Conservation (phyloP, 2,888 invertebrate species). For the Hemistola chrysoprasaria region DNA sequence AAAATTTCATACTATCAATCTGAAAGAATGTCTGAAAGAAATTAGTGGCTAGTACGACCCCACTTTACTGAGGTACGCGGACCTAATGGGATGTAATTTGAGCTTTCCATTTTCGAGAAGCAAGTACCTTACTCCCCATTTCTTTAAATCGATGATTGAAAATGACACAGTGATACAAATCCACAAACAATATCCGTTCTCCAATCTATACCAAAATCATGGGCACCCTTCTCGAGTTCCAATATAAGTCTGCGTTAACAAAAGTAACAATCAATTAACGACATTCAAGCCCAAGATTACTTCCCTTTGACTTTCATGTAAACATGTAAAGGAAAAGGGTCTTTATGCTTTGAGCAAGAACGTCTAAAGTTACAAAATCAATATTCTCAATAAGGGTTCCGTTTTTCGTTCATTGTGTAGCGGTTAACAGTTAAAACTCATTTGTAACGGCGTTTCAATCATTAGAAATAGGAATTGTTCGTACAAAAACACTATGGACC, state of each 20-base stretch:
- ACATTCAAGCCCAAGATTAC: constrained; percentile 40
- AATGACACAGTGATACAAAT: too few species aligned
- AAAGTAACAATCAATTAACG: constrained; percentile 59
- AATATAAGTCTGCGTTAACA: constrained; percentile 47
- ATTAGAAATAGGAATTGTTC: constrained; percentile 6
- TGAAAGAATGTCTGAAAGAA: too few species aligned
- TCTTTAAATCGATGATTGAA: too few species aligned
- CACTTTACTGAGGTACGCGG: too few species aligned
- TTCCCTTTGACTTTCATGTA: constrained; percentile 25
- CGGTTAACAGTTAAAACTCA: constrained; percentile 8
- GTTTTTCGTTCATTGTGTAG: constrained; percentile 8
- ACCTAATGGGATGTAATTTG: too few species aligned
- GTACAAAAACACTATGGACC: too few species aligned
- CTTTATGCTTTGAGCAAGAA: not conserved
- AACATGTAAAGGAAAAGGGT: constrained; percentile 12
- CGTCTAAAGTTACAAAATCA: not conserved
- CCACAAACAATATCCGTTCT: too few species aligned
- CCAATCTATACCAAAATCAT: not conserved
- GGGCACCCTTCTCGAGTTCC: constrained; percentile 5
- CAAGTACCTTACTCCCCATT: too few species aligned
- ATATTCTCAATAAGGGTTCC: not conserved
- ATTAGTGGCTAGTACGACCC: too few species aligned
- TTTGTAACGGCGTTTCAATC: constrained; percentile 6
- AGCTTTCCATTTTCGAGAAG: too few species aligned
- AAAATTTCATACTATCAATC: too few species aligned